A percentile compares a stretch with the other conserved stretches of the same genome.
phyloP scores from a whole-genome alignment of 2,797 vertebrate species.

The Fundulus diaphanus region DNA sequence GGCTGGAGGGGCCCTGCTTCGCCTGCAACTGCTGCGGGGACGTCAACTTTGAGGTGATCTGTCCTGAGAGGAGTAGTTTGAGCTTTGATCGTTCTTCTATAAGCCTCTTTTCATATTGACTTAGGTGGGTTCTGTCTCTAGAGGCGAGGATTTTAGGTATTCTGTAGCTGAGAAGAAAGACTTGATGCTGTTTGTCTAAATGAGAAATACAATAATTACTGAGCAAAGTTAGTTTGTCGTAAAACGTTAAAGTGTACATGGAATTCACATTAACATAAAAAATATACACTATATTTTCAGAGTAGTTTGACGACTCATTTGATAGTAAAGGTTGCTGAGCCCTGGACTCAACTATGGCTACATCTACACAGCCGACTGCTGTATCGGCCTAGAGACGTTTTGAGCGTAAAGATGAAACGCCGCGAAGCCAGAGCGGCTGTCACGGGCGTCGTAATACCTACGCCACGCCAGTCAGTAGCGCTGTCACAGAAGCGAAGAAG shows the following conservation, averaged over 20 bases:
- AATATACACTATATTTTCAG: background rate
- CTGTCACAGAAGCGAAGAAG: too few species aligned
- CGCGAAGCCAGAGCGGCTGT: too few species aligned
- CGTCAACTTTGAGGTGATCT: slow-evolving; percentile 88
- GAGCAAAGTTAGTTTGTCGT: background rate
- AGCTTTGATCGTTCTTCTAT: background rate
- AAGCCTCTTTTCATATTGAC: background rate
- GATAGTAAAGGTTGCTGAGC: background rate
- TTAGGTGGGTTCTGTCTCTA: background rate
- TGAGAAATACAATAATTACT: background rate
- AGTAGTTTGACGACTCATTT: background rate
- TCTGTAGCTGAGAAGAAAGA: background rate
- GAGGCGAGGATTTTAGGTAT: background rate
- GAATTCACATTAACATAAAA: background rate
- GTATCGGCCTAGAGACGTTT: too few species aligned
- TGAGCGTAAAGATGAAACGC: too few species aligned
- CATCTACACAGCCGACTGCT: too few species aligned
- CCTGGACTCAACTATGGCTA: background rate
- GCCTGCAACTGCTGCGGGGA: slow-evolving; percentile 91
- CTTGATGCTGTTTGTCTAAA: background rate
- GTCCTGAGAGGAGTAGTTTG: background rate
- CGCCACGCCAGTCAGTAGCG: too few species aligned
- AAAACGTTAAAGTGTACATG: background rate
- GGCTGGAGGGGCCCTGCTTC: slow-evolving; percentile 88
- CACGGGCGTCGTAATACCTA: too few species aligned